Base-by-base conservation (phyloP, 2,113 vertebrate species). In the Forbesichthys papilliferus region DNA sequence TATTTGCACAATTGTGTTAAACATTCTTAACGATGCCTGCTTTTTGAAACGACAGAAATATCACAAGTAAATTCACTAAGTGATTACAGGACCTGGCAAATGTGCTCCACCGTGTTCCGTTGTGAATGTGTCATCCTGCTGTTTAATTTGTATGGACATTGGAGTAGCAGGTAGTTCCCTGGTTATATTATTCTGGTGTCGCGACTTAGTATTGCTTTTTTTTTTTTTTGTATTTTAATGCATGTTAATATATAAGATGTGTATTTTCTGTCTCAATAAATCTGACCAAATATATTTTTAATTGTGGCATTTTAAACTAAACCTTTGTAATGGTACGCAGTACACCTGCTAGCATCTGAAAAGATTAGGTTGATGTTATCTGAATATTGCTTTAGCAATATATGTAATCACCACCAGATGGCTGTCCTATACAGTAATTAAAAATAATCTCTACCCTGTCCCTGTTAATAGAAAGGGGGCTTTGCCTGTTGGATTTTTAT, bases 171-270 rank as follows among this genome's bases (percentile, higher is more conserved):
- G 34, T 67, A 55, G 71, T 68, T 20, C 65, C 54, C 11, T 3
- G n/a, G 49, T 71, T 48, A 69, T 55, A 61, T 74, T 66, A 34
- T 68, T 51, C 82, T 51, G 60, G 46, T 82, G 62, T 61, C 51
- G 51, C 57, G 59, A 70, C 59, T 27, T 27, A 2, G 27, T 54
- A 57, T 77, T 14, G n/a, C 36, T 61, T 75, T 75, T 36, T 18
- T 67, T 72, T 68, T n/a, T 69, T 77, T 75, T 75, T 68, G 55
- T 69, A 74, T 79, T 80, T 72, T 77, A 48, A 48, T 73, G 88
- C 88, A 90, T 86, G 88, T 88, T 64, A 82, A 78, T 77, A 68
- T 79, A 78, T 71, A 62, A 70, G 73, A 76, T 85, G 81, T 84
- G 73, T 56, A 27, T 60, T 68, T 77, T 70, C 74, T 67, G 74